These are phyloP conservation scores for Cyclura pinguis DNA, from an alignment of 2,797 vertebrate species.

Conservation along the genomic window DNA sequence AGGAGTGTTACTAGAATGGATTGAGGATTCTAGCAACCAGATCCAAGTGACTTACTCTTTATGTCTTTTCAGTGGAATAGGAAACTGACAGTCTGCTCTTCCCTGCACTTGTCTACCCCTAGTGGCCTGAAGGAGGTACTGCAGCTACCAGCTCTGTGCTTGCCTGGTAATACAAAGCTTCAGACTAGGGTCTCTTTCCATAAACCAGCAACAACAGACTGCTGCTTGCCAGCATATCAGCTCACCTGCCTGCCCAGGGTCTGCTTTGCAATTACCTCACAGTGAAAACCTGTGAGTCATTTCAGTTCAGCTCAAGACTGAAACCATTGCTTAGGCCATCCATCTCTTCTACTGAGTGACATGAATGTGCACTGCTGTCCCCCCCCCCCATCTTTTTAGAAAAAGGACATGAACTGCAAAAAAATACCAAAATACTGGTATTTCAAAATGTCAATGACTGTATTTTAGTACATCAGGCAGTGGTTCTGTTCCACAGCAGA, in stretches of 20 bases:
- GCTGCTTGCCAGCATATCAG: background rate
- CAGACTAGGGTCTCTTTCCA: background rate
- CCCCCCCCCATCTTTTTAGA: background rate
- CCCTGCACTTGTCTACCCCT: too few relatives aligned
- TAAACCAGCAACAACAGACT: background rate
- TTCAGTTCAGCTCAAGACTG: background rate
- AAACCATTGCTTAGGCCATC: background rate
- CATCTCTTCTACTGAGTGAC: background rate
- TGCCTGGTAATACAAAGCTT: background rate
- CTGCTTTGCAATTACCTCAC: background rate
- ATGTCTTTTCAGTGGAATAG: background rate
- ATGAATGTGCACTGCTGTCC: background rate
- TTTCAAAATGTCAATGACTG: slow-evolving; percentile 20
- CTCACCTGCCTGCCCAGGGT: background rate
- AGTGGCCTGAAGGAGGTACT: background rate
- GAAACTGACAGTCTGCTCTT: background rate
- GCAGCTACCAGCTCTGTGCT: background rate
- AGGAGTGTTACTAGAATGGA: too few relatives aligned
- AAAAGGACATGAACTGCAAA: background rate
- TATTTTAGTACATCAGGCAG: slow-evolving; percentile 39
- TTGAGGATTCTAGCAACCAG: background rate
- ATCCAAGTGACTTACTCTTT: background rate
- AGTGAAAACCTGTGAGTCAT: background rate
- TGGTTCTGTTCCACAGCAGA: slow-evolving; percentile 50
- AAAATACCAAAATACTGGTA: slow-evolving; percentile 4